Conservation (phyloP, 2,888 invertebrate genomes). For the Sisyra nigra region DNA sequence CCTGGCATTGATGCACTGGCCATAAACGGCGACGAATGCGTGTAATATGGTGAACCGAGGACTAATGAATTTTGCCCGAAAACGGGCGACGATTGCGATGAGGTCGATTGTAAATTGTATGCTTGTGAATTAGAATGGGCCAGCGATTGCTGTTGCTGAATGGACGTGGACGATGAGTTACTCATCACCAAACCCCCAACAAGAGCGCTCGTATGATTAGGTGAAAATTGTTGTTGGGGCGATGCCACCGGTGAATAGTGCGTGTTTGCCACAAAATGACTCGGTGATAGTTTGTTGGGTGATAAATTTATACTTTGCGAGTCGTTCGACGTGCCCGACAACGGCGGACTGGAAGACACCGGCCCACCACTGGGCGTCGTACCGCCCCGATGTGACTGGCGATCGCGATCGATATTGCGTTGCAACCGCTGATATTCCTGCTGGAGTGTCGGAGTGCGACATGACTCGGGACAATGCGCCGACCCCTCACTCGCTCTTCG, state of each 20-base stretch:
- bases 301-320: neutral
- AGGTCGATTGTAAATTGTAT: constrained; percentile 15
- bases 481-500: constrained; percentile 76
- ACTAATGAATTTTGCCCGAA: constrained; percentile 25
- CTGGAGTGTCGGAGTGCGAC: constrained; percentile 45
- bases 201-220: constrained; percentile 1
- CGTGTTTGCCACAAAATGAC: neutral
- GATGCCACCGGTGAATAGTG: neutral
- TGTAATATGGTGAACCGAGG: constrained; percentile 11
- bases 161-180: too few relatives aligned
- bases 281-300: constrained; percentile 1
- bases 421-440: constrained; percentile 68
- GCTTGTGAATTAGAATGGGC: constrained; percentile 7
- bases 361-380: constrained; percentile 17
- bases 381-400: constrained; percentile 22
- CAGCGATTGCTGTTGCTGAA: constrained; percentile 15
- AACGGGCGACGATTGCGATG: constrained; percentile 19
- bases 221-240: constrained; percentile 4
- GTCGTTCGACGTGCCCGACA: constrained; percentile 5
- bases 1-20: constrained; percentile 24
- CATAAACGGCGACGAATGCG: constrained; percentile 9
- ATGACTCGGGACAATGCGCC: constrained; percentile 25
- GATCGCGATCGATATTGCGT: constrained; percentile 30
- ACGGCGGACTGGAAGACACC: constrained; percentile 26
- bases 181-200: neutral